Conservation (phyloP, 2,797 vertebrate species). For the Calcarius lapponicus region DNA sequence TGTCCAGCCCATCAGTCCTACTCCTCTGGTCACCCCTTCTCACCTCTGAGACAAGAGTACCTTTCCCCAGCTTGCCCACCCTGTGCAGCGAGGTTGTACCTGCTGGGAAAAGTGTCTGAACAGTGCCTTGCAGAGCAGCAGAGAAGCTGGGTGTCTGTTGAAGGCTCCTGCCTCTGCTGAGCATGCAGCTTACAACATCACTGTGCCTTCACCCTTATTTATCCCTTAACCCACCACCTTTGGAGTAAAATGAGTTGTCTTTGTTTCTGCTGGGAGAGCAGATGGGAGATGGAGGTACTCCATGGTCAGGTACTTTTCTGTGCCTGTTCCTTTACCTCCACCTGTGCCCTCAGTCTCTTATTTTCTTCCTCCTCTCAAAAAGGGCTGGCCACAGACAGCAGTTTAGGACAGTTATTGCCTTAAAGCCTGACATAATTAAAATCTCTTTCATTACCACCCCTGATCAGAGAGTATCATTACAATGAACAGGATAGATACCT, state of each 20-base stretch:
- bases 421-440: conserved; percentile 25
- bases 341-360: background rate
- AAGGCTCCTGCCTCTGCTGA: background rate
- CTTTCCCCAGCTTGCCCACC: background rate
- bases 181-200: background rate
- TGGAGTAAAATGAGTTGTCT: background rate
- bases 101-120: background rate
- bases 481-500: background rate
- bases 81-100: background rate
- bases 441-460: background rate
- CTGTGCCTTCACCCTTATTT: background rate
- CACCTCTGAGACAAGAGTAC: rapidly evolving
- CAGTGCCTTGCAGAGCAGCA: background rate
- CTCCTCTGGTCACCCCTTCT: background rate
- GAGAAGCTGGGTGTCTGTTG: background rate
- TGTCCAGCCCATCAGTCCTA: background rate
- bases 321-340: background rate
- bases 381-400: background rate
- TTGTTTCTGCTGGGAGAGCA: background rate
- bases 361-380: background rate
- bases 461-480: background rate
- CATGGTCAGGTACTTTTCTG: background rate
- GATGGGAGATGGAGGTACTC: background rate
- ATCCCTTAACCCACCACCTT: background rate
- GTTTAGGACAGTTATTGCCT: background rate